Evolutionary conservation across 1,140 invertebrate genomes (phyloP), one percentile per base, ranked within the genome.

Genomic region (Idris sp.): DNA sequence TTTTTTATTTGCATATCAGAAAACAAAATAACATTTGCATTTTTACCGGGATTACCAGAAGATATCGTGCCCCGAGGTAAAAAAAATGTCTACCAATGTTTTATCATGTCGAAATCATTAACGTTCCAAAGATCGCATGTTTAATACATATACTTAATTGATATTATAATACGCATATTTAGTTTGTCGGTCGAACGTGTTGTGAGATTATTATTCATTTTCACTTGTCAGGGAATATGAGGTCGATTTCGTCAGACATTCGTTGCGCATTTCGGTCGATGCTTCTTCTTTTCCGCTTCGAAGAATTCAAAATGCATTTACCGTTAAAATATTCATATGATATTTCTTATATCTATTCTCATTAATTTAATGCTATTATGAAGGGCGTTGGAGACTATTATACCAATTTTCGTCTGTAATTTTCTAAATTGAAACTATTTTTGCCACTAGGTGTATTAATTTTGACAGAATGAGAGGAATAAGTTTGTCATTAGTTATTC

Each of bases 221-320:
- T 22, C 26, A 11, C 61, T 76, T 76, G 74, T 67, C 74, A 62
- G 59, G 67, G 56, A 58, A 71, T 76, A 67, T 72, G 74, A 72
- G 67, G 67, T 43, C 74, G 41, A 56, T 72, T 72, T 76, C 14
- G 67, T 68, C 67, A 15, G 54, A 36, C 73, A 51, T 26, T 15
- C 67, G 67, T 76, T 76, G 67, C 56, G 74, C 74, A 72, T 76
- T 76, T 76, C 46, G 56, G 40, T 72, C 74, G 61, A 76, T 76
- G 53, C 30, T 49, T 33, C 40, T 61, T 67, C 40, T 59, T 58
- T 56, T 11, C 22, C 38, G 11, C 31, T 62, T 25, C 14, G 8
- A 4, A 11, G 9, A 36, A 38, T 44, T 18, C 10, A 25, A 62
- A 33, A 38, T 18, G 11, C n/a, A 46, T n/a, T 36, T 38, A 38